Evolutionary conservation across 2,797 vertebrate genomes (phyloP).

Genomic region (Harpagifer antarcticus): DNA sequence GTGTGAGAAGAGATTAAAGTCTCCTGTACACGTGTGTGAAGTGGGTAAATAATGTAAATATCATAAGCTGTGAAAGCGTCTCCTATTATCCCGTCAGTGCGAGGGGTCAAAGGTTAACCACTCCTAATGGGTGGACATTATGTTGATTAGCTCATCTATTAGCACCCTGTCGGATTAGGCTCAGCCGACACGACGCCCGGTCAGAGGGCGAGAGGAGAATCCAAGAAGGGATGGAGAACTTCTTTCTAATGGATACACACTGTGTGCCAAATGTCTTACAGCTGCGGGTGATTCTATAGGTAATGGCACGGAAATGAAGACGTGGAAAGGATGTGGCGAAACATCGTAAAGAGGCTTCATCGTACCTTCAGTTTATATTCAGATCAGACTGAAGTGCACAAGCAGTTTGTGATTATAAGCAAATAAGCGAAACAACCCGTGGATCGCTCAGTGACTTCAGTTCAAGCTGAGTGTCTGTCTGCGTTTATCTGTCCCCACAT

Average conservation of each 20-base stretch:
- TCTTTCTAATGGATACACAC: constrained; percentile 43
- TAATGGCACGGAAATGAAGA: constrained; percentile 53
- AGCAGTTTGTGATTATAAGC: constrained; percentile 8
- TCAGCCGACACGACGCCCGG: constrained; percentile 47
- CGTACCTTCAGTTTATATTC: constrained; percentile 27
- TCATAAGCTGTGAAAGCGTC: constrained; percentile 14
- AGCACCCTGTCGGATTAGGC: constrained; percentile 78
- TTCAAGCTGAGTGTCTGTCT: constrained; percentile 8
- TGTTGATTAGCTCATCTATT: constrained; percentile 79
- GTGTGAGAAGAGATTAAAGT: background rate
- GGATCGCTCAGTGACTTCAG: background rate
- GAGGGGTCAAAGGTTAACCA: constrained; percentile 70
- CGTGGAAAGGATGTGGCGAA: constrained; percentile 28
- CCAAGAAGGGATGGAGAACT: constrained; percentile 49
- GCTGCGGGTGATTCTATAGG: constrained; percentile 34
- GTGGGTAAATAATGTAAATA: constrained; percentile 42
- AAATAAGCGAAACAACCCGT: background rate
- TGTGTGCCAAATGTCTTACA: constrained; percentile 36
- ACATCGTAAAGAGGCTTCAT: constrained; percentile 22
- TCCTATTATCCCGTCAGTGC: constrained; percentile 67
- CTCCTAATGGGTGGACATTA: constrained; percentile 76
- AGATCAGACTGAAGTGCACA: background rate
- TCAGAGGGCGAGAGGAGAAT: constrained; percentile 62
- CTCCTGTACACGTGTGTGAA: background rate
- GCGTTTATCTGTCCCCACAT: constrained; percentile 7